Percentiles rank a stretch among this genome's conserved stretches.
phyloP scores from a whole-genome alignment of 2,113 vertebrate species.

The Dasyprocta punctata region DNA sequence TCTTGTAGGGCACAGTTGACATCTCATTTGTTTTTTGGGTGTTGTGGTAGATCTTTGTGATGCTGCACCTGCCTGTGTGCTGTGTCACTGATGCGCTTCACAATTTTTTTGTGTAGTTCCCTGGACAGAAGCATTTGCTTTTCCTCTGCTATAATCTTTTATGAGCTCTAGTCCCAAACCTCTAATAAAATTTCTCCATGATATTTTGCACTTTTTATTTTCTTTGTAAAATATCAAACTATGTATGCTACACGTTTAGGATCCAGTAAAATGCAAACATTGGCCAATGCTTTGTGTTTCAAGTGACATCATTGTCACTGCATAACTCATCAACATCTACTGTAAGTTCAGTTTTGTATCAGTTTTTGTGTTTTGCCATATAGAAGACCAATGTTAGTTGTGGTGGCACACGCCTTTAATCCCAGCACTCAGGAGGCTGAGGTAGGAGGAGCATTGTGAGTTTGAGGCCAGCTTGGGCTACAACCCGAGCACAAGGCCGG shows the following conservation, averaged over 20 bases:
- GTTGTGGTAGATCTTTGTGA: too few species aligned
- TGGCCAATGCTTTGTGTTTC: background rate
- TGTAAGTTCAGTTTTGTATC: background rate
- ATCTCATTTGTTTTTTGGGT: background rate
- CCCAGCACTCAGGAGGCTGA: too few species aligned
- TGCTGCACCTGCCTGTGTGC: too few species aligned
- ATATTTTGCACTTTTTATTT: background rate
- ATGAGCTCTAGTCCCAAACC: background rate
- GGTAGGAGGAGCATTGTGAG: too few species aligned
- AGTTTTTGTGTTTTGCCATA: too few species aligned
- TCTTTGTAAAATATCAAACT: background rate
- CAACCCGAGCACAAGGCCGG: too few species aligned
- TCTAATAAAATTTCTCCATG: background rate
- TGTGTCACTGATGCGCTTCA: background rate
- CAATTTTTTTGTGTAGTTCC: background rate
- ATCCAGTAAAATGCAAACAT: background rate
- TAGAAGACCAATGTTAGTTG: background rate
- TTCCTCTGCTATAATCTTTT: background rate
- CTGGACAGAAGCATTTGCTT: background rate
- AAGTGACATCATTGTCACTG: background rate
- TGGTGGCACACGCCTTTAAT: too few species aligned
- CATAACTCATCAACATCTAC: background rate
- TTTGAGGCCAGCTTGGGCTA: too few species aligned
- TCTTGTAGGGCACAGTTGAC: background rate
- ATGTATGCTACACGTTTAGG: background rate